Conservation (phyloP, 64 coral and sea anemone genomes). For the Montipora capricornis region DNA sequence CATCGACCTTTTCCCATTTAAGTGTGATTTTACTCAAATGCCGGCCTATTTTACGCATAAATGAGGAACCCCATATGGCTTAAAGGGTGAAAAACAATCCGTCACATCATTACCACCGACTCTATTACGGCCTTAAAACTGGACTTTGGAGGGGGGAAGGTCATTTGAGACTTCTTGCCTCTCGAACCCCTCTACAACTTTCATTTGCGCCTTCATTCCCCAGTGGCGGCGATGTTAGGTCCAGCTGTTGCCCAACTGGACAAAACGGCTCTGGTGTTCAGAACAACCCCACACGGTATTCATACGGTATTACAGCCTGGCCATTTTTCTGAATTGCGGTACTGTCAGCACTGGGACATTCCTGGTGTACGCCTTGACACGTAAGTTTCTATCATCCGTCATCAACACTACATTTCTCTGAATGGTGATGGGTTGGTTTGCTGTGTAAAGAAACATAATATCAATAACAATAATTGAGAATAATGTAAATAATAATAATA, state of each 20-base stretch:
- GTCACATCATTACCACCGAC: too few relatives aligned
- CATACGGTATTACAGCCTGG: constrained; percentile 39
- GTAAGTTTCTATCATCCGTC: constrained; percentile 95
- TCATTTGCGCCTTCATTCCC: background rate
- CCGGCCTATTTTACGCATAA: too few relatives aligned
- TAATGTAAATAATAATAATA: too few relatives aligned
- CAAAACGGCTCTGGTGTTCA: background rate
- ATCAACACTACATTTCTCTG: constrained; percentile 94
- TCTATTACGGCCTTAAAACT: too few relatives aligned
- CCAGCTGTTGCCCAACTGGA: background rate
- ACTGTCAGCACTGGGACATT: constrained; percentile 95
- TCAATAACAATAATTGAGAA: too few relatives aligned
- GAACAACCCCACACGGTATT: background rate
- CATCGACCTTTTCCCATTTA: too few relatives aligned
- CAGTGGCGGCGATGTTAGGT: background rate
- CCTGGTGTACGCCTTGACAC: constrained; percentile 92
- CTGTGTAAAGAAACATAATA: constrained; percentile 31
- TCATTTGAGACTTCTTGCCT: too few relatives aligned
- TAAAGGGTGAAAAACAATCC: too few relatives aligned
- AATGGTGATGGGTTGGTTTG: constrained; percentile 92
- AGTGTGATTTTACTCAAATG: too few relatives aligned
- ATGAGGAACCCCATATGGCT: too few relatives aligned
- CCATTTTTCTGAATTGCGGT: constrained; percentile 92
- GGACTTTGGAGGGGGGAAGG: too few relatives aligned
- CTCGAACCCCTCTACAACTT: too few relatives aligned